Percentiles rank a stretch among this genome's conserved stretches.
Evolutionary conservation across 1,140 invertebrate genomes (phyloP).

Genomic region (Tetramorium alpestre): DNA sequence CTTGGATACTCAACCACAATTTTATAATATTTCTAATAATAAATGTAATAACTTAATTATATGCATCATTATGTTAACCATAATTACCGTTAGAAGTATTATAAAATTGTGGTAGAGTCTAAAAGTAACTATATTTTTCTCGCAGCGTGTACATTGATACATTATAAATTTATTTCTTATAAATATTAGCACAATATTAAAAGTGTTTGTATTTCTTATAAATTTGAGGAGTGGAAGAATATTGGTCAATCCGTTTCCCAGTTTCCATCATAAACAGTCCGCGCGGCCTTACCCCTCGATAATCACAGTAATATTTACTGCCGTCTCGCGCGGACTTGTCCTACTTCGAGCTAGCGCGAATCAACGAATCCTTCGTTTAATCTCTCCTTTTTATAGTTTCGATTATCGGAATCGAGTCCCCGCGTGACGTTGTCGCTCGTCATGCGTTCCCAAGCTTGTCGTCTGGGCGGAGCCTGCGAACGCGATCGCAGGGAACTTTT

Average conservation of each 20-base stretch:
- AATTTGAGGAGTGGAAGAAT: background rate
- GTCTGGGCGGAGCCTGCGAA: constrained; percentile 43
- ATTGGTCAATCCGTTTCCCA: background rate
- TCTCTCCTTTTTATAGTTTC: background rate
- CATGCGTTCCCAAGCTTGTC: constrained; percentile 19
- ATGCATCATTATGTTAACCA: too few species aligned
- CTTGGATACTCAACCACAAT: too few species aligned
- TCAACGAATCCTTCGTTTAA: background rate
- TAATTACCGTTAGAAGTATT: too few species aligned
- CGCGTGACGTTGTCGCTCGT: background rate
- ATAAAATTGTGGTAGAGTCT: too few species aligned
- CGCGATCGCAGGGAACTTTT: constrained; percentile 21
- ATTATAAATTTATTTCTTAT: background rate
- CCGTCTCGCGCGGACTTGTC: background rate
- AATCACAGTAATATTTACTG: background rate
- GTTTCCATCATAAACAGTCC: background rate
- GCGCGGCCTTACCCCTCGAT: background rate
- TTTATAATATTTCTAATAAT: background rate
- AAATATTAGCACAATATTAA: too few species aligned
- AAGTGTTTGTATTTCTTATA: too few species aligned
- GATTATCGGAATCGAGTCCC: background rate
- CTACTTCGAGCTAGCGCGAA: background rate
- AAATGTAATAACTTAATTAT: too few species aligned
- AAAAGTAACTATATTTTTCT: too few species aligned
- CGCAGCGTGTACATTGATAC: background rate